Evolutionary conservation across 2,888 invertebrate species (phyloP).

Genomic region (Ophion obscuratus): DNA sequence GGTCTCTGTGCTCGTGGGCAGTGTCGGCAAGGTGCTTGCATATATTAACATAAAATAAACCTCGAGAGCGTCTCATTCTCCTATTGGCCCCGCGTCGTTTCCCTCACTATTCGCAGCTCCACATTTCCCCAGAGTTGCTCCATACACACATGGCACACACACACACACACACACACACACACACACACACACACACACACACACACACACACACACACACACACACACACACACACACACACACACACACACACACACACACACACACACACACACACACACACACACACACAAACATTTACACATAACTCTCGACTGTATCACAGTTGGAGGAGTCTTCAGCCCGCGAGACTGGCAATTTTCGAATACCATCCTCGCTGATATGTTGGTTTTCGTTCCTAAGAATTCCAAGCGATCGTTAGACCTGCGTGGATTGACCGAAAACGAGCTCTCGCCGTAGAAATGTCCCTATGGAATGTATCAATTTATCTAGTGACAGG

Average conservation of each 20-base stretch:
- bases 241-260: not conserved
- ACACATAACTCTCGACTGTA: conserved; percentile 27
- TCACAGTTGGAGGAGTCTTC: conserved; percentile 26
- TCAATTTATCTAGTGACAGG: conserved; percentile 32
- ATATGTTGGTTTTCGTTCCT: conserved; percentile 32
- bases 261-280: too few relatives aligned
- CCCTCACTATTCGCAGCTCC: conserved; percentile 25
- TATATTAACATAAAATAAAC: conserved; percentile 74
- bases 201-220: too few relatives aligned
- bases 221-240: too few relatives aligned
- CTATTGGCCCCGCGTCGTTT: conserved; percentile 14
- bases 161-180: too few relatives aligned
- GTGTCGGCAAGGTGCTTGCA: conserved; percentile 73
- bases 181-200: too few relatives aligned
- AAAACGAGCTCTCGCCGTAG: conserved; percentile 11
- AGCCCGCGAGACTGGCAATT: conserved; percentile 30
- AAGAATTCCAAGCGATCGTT: conserved; percentile 50
- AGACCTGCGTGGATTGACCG: conserved; percentile 22
- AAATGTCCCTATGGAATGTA: conserved; percentile 28
- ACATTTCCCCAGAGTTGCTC: conserved; percentile 49
- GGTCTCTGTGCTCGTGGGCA: conserved; percentile 56
- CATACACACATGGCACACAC: not conserved
- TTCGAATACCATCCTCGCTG: conserved; percentile 29
- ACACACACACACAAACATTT: too few relatives aligned
- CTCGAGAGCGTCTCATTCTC: conserved; percentile 25